Evolutionary conservation across 2,888 invertebrate genomes (phyloP).

Genomic region (Stegana nigrithorax): DNA sequence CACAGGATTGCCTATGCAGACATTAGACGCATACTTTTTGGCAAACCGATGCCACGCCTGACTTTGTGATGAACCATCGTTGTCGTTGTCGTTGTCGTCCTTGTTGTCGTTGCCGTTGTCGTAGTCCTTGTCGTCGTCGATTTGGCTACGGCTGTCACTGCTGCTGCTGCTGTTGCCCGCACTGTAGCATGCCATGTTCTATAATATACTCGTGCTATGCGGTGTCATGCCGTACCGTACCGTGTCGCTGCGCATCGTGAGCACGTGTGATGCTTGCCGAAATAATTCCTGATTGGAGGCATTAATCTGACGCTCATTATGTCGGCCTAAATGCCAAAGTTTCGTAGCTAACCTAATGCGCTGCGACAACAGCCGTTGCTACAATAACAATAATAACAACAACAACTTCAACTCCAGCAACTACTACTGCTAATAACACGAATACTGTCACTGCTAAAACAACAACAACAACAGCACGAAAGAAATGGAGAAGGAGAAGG

Average conservation of each 20-base stretch:
- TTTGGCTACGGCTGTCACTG: neutral
- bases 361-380: neutral
- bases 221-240: no score
- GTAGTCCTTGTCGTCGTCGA: neutral
- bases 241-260: neutral
- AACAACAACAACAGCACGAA: neutral
- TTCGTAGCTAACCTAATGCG: neutral
- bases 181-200: no score
- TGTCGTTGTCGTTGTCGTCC: neutral
- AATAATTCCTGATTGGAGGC: conserved; percentile 15
- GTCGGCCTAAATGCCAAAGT: conserved; percentile 16
- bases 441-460: no score
- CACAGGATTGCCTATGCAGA: neutral
- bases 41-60: no score
- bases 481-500: neutral
- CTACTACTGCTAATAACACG: no score
- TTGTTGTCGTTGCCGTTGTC: neutral
- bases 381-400: neutral
- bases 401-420: neutral
- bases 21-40: conserved; percentile 1
- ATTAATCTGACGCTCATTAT: conserved; percentile 19
- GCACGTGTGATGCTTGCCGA: conserved; percentile 10
- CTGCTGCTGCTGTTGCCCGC: neutral
- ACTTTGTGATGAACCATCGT: no score
- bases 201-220: no score